phyloP scores from a whole-genome alignment of 2,888 invertebrate species.

The Xylota sylvarum region DNA sequence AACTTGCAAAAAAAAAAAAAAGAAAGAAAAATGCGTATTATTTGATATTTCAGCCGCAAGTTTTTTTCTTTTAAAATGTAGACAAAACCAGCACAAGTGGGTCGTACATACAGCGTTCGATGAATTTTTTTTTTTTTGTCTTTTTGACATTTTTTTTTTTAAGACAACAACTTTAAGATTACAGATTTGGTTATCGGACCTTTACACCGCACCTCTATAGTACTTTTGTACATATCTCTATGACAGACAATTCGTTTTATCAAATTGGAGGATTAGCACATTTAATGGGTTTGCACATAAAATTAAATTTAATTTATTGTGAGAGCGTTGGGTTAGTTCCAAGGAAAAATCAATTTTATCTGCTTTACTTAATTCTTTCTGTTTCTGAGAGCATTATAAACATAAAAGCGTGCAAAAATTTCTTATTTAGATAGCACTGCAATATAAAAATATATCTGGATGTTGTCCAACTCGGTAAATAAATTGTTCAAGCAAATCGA shows the following conservation, averaged over 20 bases:
- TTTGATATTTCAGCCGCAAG: neutral
- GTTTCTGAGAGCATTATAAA: neutral
- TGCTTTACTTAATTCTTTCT: neutral
- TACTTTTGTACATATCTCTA: neutral
- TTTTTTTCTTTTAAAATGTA: neutral
- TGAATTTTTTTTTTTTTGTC: neutral
- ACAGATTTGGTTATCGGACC: neutral
- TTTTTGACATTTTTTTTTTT: neutral
- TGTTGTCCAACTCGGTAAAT: too few relatives aligned
- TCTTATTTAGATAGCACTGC: too few relatives aligned
- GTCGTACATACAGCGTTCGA: neutral
- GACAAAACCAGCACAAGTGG: neutral
- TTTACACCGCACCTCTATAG: neutral
- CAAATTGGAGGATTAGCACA: neutral
- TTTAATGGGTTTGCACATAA: neutral
- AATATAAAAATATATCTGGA: too few relatives aligned
- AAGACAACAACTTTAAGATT: neutral
- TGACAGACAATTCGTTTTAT: neutral
- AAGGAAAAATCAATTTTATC: neutral
- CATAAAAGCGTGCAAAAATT: too few relatives aligned
- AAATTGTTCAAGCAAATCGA: too few relatives aligned
- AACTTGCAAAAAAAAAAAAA: neutral
- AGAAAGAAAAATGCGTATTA: slow-evolving; percentile 16
- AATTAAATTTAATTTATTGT: neutral
- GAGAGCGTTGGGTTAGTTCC: neutral